phyloP scores from a whole-genome alignment of 2,797 vertebrate genomes.

The Cynopterus sphinx region DNA sequence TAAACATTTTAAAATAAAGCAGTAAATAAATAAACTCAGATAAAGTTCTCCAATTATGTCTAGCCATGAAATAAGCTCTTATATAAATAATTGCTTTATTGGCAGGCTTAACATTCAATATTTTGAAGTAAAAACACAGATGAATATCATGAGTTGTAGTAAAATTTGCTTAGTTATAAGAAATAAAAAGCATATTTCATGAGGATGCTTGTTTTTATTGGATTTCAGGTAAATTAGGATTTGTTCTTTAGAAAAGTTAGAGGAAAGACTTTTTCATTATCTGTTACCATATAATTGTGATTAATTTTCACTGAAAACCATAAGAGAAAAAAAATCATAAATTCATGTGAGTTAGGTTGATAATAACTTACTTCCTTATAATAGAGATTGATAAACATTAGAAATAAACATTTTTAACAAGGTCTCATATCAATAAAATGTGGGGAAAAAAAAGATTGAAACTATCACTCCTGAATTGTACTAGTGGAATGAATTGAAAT shows the following conservation, averaged over 20 bases:
- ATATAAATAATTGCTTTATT: constrained; percentile 14
- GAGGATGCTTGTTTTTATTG: background rate
- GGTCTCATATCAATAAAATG: background rate
- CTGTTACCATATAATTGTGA: background rate
- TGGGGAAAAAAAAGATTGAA: background rate
- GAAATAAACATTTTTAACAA: background rate
- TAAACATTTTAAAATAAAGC: background rate
- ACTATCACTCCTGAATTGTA: background rate
- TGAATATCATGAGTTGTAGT: background rate
- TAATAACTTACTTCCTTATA: background rate
- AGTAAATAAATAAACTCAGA: background rate
- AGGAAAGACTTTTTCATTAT: background rate
- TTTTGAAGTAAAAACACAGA: background rate
- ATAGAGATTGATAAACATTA: background rate
- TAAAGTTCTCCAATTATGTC: background rate
- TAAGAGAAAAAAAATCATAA: background rate
- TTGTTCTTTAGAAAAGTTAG: background rate
- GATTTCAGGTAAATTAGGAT: background rate
- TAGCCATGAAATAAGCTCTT: background rate
- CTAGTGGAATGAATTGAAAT: background rate
- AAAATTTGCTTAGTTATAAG: constrained; percentile 4
- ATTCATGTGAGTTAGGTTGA: background rate
- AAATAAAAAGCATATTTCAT: background rate
- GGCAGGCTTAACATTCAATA: background rate
- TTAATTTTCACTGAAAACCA: background rate